These are phyloP conservation scores for Hyphantria cunea DNA, from an alignment of 1,140 invertebrate genomes.

Conservation along the genomic window DNA sequence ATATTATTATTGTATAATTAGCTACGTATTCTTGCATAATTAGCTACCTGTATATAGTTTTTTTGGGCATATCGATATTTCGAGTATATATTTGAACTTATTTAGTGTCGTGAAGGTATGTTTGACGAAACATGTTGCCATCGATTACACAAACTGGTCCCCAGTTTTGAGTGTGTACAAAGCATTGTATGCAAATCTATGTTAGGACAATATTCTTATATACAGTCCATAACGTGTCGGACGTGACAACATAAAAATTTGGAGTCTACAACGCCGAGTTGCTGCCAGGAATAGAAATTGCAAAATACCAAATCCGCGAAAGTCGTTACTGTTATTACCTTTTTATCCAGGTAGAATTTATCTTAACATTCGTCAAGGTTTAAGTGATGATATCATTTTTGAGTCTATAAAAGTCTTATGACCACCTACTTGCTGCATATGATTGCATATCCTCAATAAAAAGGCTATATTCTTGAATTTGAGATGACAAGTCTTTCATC, in stretches of 20 bases:
- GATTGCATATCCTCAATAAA: not conserved
- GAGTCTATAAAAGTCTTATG: not conserved
- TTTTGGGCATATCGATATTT: too few species aligned
- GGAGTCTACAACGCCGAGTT: too few species aligned
- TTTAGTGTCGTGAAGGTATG: too few species aligned
- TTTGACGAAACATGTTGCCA: conserved; percentile 9
- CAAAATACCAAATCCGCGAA: conserved; percentile 2
- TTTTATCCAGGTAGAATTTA: not conserved
- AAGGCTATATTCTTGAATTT: conserved; percentile 9
- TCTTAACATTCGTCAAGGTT: not conserved
- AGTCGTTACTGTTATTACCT: conserved; percentile 4
- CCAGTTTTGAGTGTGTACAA: conserved; percentile 1
- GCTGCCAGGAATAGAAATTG: not conserved
- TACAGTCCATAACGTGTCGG: conserved; percentile 1
- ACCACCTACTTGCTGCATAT: too few species aligned
- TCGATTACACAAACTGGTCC: conserved; percentile 17
- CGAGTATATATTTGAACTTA: too few species aligned
- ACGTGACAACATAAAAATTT: too few species aligned
- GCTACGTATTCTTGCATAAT: too few species aligned
- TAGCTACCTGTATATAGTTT: too few species aligned
- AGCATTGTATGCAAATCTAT: conserved; percentile 66
- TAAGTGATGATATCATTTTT: conserved; percentile 2
- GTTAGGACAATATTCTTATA: conserved; percentile 36
- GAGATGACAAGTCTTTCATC: conserved; percentile 15
- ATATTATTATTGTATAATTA: too few species aligned